Evolutionary conservation across 1,140 invertebrate species (phyloP), one percentile per base, ranked within the genome.

Genomic region (Pseudomyrmex gracilis): DNA sequence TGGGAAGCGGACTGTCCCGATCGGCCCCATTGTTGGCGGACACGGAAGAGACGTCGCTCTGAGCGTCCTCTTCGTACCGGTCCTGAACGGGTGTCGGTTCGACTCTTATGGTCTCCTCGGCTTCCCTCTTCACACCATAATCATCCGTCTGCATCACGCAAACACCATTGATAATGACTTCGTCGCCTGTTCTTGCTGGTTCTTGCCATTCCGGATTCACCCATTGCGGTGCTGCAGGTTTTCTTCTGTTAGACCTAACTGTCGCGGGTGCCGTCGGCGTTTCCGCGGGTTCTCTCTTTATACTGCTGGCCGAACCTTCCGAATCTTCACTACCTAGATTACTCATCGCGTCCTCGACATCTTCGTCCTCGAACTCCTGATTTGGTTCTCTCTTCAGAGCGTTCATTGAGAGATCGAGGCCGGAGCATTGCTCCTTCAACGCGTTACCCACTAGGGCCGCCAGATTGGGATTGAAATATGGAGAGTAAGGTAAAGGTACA

Each of bases 141-240:
- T 97, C 96, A 86, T 97, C 96, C 47, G 96, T 96, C 84, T 97
- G 97, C 97, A 98, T 98, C 1, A 98, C 97, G 91, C 98, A 98
- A 17, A 98, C 98, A 4, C 98, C 98, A 90, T 98, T 98, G 85
- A 98, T 98, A 83, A 98, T 98, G 1, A 98, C 97, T 92, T 98
- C 97, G 86, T 96, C 96, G 10, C 95, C 95, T 83, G 95, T 95
- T 74, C 95, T 95, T 43, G 92, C 83, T 55, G 92, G 94, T 87
- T 98, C 96, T 92, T 98, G 97, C 96, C 97, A 97, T 70, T 98
- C 98, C 2, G 98, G 98, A 93, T 99, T 99, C 0, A 99, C 98
- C 98, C 98, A 99, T 94, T 99, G 98, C 0, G 99, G 99, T 45
- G 98, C 98, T 0, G 98, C 98, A 0, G 98, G 97, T 94, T 99